Evolutionary conservation across 2,797 vertebrate genomes (phyloP).

Genomic region (Poecilia picta): DNA sequence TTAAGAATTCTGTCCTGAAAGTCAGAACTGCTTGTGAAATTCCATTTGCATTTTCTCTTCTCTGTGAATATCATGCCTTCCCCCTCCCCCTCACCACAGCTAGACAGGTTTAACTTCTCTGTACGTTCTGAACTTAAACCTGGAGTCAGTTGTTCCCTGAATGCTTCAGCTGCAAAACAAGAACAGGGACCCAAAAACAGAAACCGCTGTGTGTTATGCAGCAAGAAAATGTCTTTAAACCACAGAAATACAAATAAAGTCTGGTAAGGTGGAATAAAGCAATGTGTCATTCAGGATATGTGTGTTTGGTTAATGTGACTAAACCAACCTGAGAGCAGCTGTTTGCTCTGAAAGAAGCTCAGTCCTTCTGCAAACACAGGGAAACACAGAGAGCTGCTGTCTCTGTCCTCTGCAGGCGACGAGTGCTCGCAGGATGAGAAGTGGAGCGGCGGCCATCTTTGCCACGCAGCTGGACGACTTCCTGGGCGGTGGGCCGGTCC

Average conservation of each 20-base stretch:
- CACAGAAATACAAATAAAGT: conserved; percentile 7
- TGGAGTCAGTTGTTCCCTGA: not conserved
- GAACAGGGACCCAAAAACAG: conserved; percentile 14
- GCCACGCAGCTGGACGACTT: conserved; percentile 93
- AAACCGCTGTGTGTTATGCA: conserved; percentile 29
- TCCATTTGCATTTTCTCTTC: not conserved
- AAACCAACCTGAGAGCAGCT: not conserved
- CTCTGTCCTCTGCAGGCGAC: conserved; percentile 77
- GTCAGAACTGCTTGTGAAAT: conserved; percentile 37
- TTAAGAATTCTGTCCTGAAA: not conserved
- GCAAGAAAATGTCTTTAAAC: conserved; percentile 19
- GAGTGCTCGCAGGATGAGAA: conserved; percentile 96
- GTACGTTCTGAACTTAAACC: not conserved
- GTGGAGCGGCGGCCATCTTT: conserved; percentile 92
- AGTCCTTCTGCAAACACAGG: not conserved
- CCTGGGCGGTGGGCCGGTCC: conserved; percentile 88
- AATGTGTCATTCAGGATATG: conserved; percentile 26
- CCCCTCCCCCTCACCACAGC: not conserved
- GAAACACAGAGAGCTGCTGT: not conserved
- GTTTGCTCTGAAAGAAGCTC: conserved; percentile 13
- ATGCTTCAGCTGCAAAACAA: conserved; percentile 34
- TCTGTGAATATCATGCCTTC: not conserved
- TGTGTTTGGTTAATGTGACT: conserved; percentile 45
- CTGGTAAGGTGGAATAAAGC: conserved; percentile 7
- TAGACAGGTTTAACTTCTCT: not conserved